A percentile compares a stretch with the other conserved stretches of the same genome.
These are phyloP conservation scores for Proterorhinus semilunaris DNA, from an alignment of 2,113 vertebrate genomes.

Conservation along the genomic window DNA sequence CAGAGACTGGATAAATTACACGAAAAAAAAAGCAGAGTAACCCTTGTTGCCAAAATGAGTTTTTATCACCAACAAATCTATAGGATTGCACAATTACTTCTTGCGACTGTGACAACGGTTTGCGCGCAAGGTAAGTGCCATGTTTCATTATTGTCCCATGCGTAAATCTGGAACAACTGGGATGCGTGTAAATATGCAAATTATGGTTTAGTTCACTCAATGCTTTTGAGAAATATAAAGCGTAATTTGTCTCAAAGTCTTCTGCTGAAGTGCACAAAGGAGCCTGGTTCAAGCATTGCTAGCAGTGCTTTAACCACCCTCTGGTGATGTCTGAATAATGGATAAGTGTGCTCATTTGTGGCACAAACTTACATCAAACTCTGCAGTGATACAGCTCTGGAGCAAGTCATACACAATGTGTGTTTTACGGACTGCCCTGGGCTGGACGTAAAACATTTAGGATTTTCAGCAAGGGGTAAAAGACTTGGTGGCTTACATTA, in stretches of 20 bases:
- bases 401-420: conserved; percentile 20
- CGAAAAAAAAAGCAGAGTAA: conserved; percentile 24
- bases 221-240: not conserved
- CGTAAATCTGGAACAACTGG: not conserved
- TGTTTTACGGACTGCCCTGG: conserved; percentile 27
- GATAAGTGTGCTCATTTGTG: conserved; percentile 49
- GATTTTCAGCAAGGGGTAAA: conserved; percentile 34
- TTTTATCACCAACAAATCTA: conserved; percentile 51
- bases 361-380: conserved; percentile 43
- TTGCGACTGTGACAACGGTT: conserved; percentile 57
- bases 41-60: conserved; percentile 68
- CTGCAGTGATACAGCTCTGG: conserved; percentile 19
- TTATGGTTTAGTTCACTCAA: not conserved
- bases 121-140: conserved; percentile 70
- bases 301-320: conserved; percentile 15
- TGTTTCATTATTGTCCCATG: not conserved
- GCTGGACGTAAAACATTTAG: conserved; percentile 52
- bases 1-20: conserved; percentile 45
- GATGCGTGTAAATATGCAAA: not conserved
- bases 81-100: conserved; percentile 64
- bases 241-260: not conserved
- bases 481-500: conserved; percentile 37
- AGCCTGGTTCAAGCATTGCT: conserved; percentile 9
- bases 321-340: conserved; percentile 43
- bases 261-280: conserved; percentile 1